Conservation (phyloP, 2,113 vertebrate genomes). For the Phodopus roborovskii region DNA sequence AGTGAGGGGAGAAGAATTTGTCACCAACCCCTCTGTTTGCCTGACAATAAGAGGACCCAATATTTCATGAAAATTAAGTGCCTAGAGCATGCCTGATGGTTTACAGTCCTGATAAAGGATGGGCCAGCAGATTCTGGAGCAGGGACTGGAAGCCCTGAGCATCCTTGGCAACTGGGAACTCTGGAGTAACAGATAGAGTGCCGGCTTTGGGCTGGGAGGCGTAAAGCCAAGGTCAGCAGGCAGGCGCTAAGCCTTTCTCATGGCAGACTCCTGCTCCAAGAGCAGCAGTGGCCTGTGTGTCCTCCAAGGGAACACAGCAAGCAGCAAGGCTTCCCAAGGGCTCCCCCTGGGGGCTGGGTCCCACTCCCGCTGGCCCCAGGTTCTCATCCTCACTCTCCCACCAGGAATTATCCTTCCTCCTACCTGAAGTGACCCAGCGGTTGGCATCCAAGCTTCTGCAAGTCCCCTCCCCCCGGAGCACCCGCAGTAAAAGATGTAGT, state of each 20-base stretch:
- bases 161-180: constrained; percentile 77
- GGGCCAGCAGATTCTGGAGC: constrained; percentile 77
- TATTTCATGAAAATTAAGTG: constrained; percentile 98
- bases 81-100: constrained; percentile 89
- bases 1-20: constrained; percentile 91
- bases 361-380: too few species aligned
- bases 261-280: not conserved
- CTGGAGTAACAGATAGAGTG: constrained; percentile 71
- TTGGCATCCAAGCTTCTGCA: accelerated
- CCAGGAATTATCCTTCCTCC: not conserved
- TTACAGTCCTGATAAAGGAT: constrained; percentile 88
- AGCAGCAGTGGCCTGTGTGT: constrained; percentile 26
- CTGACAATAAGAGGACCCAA: constrained; percentile 93
- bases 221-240: constrained; percentile 50
- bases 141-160: constrained; percentile 74
- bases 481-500: accelerated
- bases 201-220: not conserved
- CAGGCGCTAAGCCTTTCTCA: not conserved
- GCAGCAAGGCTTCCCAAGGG: constrained; percentile 41
- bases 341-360: not conserved
- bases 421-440: not conserved
- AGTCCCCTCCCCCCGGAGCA: not conserved
- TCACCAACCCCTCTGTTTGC: constrained; percentile 90
- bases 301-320: not conserved
- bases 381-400: not conserved